Conservation (phyloP, 2,113 vertebrate genomes). For the Muntiacus reevesi region DNA sequence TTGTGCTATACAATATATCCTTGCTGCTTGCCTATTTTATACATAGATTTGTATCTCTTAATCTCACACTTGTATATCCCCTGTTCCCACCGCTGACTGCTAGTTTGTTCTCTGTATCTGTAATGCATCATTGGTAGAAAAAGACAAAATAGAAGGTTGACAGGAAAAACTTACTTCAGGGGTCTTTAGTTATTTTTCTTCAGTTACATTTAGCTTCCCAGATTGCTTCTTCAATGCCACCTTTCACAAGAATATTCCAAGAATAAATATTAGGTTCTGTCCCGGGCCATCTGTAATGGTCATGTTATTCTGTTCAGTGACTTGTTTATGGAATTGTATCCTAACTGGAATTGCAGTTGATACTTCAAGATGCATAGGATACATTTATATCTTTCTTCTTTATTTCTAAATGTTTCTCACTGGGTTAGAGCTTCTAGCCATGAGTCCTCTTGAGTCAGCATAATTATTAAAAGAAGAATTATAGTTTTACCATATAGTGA, state of each 20-base stretch:
- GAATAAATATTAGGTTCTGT: slow-evolving; percentile 24
- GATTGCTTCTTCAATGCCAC: background rate
- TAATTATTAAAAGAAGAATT: slow-evolving; percentile 37
- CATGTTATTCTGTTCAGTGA: background rate
- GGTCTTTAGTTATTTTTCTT: background rate
- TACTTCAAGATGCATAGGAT: background rate
- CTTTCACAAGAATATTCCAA: background rate
- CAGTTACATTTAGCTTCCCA: background rate
- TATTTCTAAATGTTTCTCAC: slow-evolving; percentile 1
- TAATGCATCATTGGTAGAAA: background rate
- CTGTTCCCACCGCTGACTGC: background rate
- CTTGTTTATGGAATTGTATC: background rate
- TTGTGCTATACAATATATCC: background rate
- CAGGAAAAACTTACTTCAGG: background rate
- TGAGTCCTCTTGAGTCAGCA: background rate
- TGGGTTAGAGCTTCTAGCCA: background rate
- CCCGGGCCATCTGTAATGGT: background rate
- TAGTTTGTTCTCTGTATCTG: background rate
- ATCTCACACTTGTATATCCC: background rate
- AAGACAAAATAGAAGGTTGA: background rate
- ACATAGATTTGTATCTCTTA: background rate
- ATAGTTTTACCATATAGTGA: background rate
- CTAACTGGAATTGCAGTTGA: background rate
- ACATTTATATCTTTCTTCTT: background rate
- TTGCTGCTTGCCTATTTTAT: background rate